Base-by-base conservation (phyloP, 2,797 vertebrate species). In the Phrynocephalus guinanensis region DNA sequence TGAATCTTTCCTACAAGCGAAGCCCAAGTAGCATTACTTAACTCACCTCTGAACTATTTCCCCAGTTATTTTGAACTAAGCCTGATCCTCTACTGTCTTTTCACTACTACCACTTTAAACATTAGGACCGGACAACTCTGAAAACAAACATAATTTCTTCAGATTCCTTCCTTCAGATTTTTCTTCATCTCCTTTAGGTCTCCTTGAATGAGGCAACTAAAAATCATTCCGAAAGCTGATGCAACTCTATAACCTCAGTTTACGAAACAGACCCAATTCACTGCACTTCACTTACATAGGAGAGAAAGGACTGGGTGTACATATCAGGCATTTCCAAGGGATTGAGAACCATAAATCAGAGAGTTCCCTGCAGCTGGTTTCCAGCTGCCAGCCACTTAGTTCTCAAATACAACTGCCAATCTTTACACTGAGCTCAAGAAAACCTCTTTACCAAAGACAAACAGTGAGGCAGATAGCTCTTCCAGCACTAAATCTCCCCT, bases 401-500 rank as follows among this genome's bases (percentile, higher is more conserved):
- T 80, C 44, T 88, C 87, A 94, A 93, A 94, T 86, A 82, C 79
- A 89, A 18, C 2, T 75, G 79, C 86, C 81, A 44, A 82, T 1
- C 81, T 63, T 78, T 87, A 90, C 70, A 93, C 33, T 52, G 67
- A 86, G 73, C 86, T 94, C 92, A 92, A 93, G 85, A 94, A 89
- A 92, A 91, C 71, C 50, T 85, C 86, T 93, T 91, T 89, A 82
- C 71, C 90, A 95, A 86, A 80, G 73, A 90, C 87, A 92, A 93
- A 94, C 83, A 93, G 89, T 91, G 89, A 92, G 92, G 86, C 91
- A 92, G 91, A 87, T 79, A 83, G 89, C 81, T 87, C 92, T 91
- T 88, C 93, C 92, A 92, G 88, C 85, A 93, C 90, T 91, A 95
- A 95, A 95, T 93, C 91, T 93, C 90, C 63, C 87, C 81, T 52